Base-by-base conservation (phyloP, 2,797 vertebrate genomes). In the Parotocinclus haroldoi region DNA sequence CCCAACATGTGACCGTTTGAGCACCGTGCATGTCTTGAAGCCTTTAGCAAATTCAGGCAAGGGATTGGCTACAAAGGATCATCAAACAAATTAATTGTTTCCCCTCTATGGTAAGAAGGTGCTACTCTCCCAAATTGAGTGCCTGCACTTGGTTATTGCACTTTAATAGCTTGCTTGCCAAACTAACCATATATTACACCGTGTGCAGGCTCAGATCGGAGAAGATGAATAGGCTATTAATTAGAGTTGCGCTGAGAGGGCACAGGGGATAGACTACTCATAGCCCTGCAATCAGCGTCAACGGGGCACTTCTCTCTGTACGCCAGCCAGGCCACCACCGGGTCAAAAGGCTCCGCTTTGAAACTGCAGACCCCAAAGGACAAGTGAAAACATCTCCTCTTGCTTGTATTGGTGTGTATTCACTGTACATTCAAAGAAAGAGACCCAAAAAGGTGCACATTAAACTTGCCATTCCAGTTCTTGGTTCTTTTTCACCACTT, bases 141-240 rank as follows among this genome's bases (percentile, higher is more conserved):
- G 89, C 88, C 85, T 85, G 88, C 89, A 90, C 89, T 91, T 89
- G 89, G 89, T 92, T 91, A 92, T 92, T 92, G 89, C 88, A 89
- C 88, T 91, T 90, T 92, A 92, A 92, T 92, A 89, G 90, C 89
- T 90, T 81, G 88, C 88, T 91, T 89, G 87, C 90, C 90, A 92
- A 92, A 92, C 89, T 90, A 92, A 91, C 87, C 87, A 91, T 92
- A 91, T 91, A 90, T 92, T 90, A 91, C 89, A 85, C 86, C 83
- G 86, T 87, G 89, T 91, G 88, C 89, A 88, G 89, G 86, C 90
- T 90, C 89, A 89, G 89, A 91, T 91, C 89, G 88, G 88, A 89
- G 86, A 90, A 91, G 89, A 92, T 92, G 90, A 92, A 92, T 90
- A 91, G 89, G 88, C 90, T 91, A 91, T 92, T 92, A 92, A 92